Evolutionary conservation across 37 sponge, comb jelly and placozoan species (phyloP), one percentile per base, ranked within the genome.

Genomic region (Agelas oroides): DNA sequence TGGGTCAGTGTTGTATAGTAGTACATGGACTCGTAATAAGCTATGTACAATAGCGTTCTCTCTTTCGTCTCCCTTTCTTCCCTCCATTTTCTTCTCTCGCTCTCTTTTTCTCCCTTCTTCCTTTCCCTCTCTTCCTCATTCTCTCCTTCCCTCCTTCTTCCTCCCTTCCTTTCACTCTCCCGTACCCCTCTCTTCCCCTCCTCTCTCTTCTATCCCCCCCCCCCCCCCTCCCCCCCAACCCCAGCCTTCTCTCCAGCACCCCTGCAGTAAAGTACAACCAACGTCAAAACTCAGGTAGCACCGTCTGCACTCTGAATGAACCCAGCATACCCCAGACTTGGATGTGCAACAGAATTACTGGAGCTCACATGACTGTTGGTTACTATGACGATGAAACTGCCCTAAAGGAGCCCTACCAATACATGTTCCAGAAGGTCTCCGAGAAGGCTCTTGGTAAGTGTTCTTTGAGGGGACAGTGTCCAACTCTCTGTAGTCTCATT

Each of bases 391-490:
- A 32, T 1, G 75, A 80, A 17, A 52, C 1, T 33, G 70, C 83
- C 19, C 63, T 86, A 25, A 62, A 58, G 17, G 41, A 36, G 2
- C 76, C 87, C 2, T 76, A 86, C 62, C 68, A 82, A 19, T 77
- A 70, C 67, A 86, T 86, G 87, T 91, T 82, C 60, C 87, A 86
- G 78, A 81, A 73, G 33, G 59, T 63, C 16, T 82, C 87, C 0
- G 87, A 81, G 27, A 81, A 86, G 52, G 65, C 81, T 24, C 31
- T 75, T 12, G 71, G 91, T 90, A 63, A 69, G 83, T 52, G 0
- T 2, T 12, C 25, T 34, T 21, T 27, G 30, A 34, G 21, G n/a
- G 21, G 21, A 23, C 23, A 64, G 16, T 12, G 25, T 56, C 17
- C 17, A 19, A 18, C 18, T 15, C 15, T 56, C n/a, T n/a, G n/a